phyloP scores from a whole-genome alignment of 2,888 invertebrate genomes.

The Sesia apiformis region DNA sequence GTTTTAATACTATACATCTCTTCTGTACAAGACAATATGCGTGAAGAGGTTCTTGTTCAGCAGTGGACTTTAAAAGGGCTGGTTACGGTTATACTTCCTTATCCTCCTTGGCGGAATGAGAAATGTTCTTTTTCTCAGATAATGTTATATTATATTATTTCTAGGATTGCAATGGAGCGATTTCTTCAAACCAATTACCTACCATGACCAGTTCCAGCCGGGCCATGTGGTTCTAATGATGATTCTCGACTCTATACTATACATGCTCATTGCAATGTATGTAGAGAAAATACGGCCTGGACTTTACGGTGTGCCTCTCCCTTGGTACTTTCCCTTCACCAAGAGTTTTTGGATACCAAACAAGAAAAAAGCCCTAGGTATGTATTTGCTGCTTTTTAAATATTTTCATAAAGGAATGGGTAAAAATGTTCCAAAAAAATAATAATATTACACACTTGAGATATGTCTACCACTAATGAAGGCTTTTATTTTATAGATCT shows the following conservation, averaged over 20 bases:
- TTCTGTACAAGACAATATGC: no score
- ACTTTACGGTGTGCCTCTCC: conserved; percentile 86
- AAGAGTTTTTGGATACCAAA: conserved; percentile 72
- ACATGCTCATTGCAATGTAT: conserved; percentile 86
- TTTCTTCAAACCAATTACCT: conserved; percentile 77
- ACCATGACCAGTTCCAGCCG: conserved; percentile 82
- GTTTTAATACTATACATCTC: no score
- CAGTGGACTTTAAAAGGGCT: no score
- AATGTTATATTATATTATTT: no score
- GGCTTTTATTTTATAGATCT: no score
- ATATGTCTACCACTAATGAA: no score
- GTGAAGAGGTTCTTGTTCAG: no score
- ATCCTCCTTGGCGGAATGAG: no score
- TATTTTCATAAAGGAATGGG: neutral
- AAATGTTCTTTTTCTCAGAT: no score
- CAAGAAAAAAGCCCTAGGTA: conserved; percentile 43
- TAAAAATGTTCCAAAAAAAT: neutral
- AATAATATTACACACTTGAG: no score
- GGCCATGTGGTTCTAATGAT: conserved; percentile 83
- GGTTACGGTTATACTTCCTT: no score
- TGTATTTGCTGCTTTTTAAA: conserved; percentile 5
- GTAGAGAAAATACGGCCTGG: conserved; percentile 92
- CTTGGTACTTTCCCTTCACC: conserved; percentile 88
- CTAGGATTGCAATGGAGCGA: conserved; percentile 78
- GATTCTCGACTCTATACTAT: conserved; percentile 80